Evolutionary conservation across 2,797 vertebrate species (phyloP), one percentile per base, ranked within the genome.

Genomic region (Telmatherina bonti): DNA sequence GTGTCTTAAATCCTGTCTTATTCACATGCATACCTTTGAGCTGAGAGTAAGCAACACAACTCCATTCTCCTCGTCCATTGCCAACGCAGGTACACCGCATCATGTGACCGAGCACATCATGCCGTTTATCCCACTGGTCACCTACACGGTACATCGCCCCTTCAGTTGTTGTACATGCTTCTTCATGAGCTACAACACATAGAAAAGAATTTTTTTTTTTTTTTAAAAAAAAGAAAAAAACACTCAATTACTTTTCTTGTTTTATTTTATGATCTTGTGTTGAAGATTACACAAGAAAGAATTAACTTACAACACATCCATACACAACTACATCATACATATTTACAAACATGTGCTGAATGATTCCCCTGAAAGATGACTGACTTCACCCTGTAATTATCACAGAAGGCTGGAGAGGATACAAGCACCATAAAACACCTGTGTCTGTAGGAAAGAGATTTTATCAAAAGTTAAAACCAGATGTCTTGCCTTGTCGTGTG

Each of bases 121-220:
- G 97, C 1, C 94, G 95, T 55, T 98, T 98, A 85, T 99, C 98
- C 98, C 98, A 99, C 89, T 99, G 96, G 83, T 99, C 97, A n/a
- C 97, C 97, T 13, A 99, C 91, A 0, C 94, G 97, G 81, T 98
- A 97, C 98, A 99, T 99, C 82, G 96, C 94, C 3, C 96, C 97
- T 43, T 98, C 97, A 0, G 83, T 96, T 62, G 96, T 95, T 1
- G 98, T 99, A 38, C 98, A 99, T 80, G 98, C 95, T 90, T 99
- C 98, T 74, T 99, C 98, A 2, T 99, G 96, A 62, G 95, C 98
- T 99, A 57, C n/a, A 81, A 73, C 5, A 76, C 58, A 83, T 0
- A 62, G 45, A 31, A 70, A 1, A 67, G 2, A 62, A 20, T 56
- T 2, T 31, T 43, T 2, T 22, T 35, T 22, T 1, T 5, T 7